phyloP scores from a whole-genome alignment of 2,113 vertebrate species.

The Corythornis vintsioides region DNA sequence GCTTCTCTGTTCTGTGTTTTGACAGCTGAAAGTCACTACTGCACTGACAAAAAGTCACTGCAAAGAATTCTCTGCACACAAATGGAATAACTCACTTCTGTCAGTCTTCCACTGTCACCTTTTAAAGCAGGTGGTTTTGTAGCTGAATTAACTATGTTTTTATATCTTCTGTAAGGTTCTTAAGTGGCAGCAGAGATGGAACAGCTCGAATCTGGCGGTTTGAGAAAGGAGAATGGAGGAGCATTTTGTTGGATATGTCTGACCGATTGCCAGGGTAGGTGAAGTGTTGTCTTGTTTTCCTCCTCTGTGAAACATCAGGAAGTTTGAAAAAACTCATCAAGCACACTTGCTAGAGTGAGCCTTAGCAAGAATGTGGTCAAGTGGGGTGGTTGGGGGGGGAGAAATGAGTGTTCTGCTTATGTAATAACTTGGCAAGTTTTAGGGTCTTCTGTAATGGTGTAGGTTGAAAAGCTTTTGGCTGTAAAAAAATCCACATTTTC shows the following conservation, averaged over 20 bases:
- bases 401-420: neutral
- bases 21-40: neutral
- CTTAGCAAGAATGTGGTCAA: neutral
- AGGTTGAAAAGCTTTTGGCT: neutral
- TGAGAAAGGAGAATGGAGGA: slow-evolving; percentile 91
- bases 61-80: neutral
- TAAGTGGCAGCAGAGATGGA: slow-evolving; percentile 96
- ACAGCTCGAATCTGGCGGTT: slow-evolving; percentile 93
- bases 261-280: slow-evolving; percentile 86
- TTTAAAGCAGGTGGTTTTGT: neutral
- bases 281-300: neutral
- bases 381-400: neutral
- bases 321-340: neutral
- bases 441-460: neutral
- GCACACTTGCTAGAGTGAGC: neutral
- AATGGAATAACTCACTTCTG: neutral
- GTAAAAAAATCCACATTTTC: neutral
- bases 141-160: neutral
- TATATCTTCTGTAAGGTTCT: slow-evolving; percentile 80
- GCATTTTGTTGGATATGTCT: slow-evolving; percentile 90
- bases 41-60: too few relatives aligned
- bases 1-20: neutral
- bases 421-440: neutral
- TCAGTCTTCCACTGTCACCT: neutral
- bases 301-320: neutral